Base-by-base conservation (phyloP, 2,888 invertebrate genomes). In the Ganaspis brasiliensis region DNA sequence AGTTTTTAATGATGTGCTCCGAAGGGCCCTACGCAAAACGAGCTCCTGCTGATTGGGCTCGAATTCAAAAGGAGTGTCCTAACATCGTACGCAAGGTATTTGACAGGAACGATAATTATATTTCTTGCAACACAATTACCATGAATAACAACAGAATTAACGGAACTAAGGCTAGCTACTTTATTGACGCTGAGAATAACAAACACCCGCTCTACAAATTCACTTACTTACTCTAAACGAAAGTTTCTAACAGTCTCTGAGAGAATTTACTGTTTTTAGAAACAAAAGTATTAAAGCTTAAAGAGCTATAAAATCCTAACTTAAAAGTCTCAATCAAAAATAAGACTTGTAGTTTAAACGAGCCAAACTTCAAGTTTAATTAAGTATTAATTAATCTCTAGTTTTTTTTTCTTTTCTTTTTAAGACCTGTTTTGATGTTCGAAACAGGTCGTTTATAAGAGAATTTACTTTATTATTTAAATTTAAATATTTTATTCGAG, bases 1-100 rank as follows among this genome's bases (percentile, higher is more conserved):
- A 93, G 87, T 92, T 92, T 87, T 87, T 94, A 83, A 92, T 93
- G 79, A 91, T 92, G 72, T 92, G 93, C 87, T 92, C 94, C 73
- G 92, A 92, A 89, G 93, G 93, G 72, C 93, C 93, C 35, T 91
- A 92, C 72, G 93, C 93, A 83, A 91, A 92, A 80, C 87, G 90
- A 61, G 91, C 92, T 71, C 94, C 94, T 37, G 88, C 87, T 61
- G 93, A 93, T 85, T 93, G 93, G 93, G 91, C 92, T 72, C 91
- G 92, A 73, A 93, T 94, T 83, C 91, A 92, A 70, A 91, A 90
- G 82, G 93, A 93, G 78, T 92, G 92, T 87, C 93, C 94, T 16
- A 89, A 87, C 81, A 91, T 94, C 79, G 89, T 93, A 77, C 92
- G 93, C 82, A 93, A 93, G 92, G 93, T 93, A 91, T 31, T 10